Conservation (phyloP, 2,888 invertebrate genomes). For the Chrysomela aeneicollis region DNA sequence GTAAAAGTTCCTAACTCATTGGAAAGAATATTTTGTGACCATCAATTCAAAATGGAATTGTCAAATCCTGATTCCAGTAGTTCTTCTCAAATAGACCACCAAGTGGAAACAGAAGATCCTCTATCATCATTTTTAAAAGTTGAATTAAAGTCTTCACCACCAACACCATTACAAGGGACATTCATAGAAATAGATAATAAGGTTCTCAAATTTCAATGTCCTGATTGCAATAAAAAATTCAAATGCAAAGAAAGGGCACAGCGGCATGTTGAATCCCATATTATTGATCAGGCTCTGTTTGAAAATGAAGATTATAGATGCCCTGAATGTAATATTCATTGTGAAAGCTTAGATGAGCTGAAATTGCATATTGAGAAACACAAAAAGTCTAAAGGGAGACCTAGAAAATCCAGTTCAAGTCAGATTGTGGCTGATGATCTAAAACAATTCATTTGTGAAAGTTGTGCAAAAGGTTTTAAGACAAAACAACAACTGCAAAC, state of each 20-base stretch:
- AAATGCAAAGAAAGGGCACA: conserved; percentile 18
- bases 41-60: background rate
- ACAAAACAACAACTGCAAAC: conserved; percentile 42
- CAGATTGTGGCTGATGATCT: conserved; percentile 23
- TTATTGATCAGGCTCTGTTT: conserved; percentile 16
- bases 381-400: conserved; percentile 22
- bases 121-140: conserved; percentile 21
- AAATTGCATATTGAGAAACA: conserved; percentile 15
- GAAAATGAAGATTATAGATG: conserved; percentile 15
- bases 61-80: background rate
- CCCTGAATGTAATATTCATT: conserved; percentile 19
- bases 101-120: background rate
- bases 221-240: conserved; percentile 23
- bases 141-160: conserved; percentile 11
- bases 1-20: too few species aligned
- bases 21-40: too few species aligned
- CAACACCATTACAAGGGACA: conserved; percentile 16
- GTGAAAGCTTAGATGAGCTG: conserved; percentile 7
- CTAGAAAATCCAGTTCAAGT: conserved; percentile 14
- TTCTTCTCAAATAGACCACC: background rate
- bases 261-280: conserved; percentile 22
- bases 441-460: conserved; percentile 34
- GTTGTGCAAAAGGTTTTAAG: conserved; percentile 43
- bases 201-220: conserved; percentile 22
- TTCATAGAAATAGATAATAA: conserved; percentile 28